Base-by-base conservation (phyloP, 2,113 vertebrate genomes). In the Scomber colias region DNA sequence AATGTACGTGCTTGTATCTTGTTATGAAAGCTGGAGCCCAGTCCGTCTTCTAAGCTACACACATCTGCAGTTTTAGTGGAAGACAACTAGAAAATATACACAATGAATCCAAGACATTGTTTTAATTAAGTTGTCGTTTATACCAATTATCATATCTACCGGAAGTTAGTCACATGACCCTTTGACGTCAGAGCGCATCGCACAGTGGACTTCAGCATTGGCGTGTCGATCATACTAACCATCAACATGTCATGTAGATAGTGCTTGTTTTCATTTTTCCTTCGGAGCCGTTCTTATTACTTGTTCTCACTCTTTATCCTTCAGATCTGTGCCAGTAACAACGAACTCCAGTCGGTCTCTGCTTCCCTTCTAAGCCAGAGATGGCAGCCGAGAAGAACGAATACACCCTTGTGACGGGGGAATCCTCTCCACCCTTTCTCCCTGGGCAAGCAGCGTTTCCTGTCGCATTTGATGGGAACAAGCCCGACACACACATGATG, bases 341-440 rank as follows among this genome's bases (percentile, higher is more conserved):
- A 3, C 77, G 24, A 27, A 0, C 7, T 49, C 0, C n/a, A 72
- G 69, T 45, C 54, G 14, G 30, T 19, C 62, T 75, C 51, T 62
- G 44, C 49, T 66, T 49, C 69, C 3, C 66, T 62, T 51, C 57
- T 5, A 35, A 48, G 27, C 45, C 64, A 50, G 75, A 64, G 64
- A 94, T 93, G 93, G 70, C 57, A 10, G 82, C 87, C 40, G 86
- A 92, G 55, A 92, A 78, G 70, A 66, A 53, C 0, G 61, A 56
- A 5, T 93, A 88, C 72, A 12, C 69, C 51, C 61, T 74, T 1
- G 27, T 82, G 27, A 66, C 75, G 7, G 82, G 49, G 65, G 65
- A 45, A 2, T 2, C 30, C n/a, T n/a, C 71, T 44, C 63, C 75
- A 14, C 69, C 66, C 1, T 55, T 21, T 0, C 7, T n/a, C 3